Conservation (phyloP, 64 coral and sea anemone genomes). For the Anthopleura sola region DNA sequence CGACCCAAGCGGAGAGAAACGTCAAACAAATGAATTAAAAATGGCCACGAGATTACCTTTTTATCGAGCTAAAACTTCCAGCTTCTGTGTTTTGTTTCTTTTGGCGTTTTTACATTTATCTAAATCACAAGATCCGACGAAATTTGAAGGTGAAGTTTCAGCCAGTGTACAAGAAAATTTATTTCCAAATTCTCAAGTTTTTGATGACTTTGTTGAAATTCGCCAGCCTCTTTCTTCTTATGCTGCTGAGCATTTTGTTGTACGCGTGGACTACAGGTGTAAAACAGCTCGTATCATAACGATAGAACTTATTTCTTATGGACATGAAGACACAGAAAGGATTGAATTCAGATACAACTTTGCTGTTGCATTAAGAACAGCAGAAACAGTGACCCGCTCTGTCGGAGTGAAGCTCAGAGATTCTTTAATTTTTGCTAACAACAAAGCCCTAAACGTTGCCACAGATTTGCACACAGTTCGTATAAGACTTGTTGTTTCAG, state of each 20-base stretch:
- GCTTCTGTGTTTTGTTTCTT: neutral
- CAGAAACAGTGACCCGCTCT: conserved; percentile 22
- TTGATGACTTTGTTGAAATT: conserved; percentile 75
- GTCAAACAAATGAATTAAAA: neutral
- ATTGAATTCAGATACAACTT: conserved; percentile 60
- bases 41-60: neutral
- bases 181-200: conserved; percentile 4
- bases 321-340: conserved; percentile 18
- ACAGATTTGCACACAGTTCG: conserved; percentile 74
- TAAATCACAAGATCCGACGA: neutral
- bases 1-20: neutral
- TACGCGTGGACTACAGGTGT: conserved; percentile 48
- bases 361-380: conserved; percentile 28
- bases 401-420: conserved; percentile 61
- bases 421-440: conserved; percentile 66
- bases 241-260: conserved; percentile 40
- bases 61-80: neutral
- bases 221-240: conserved; percentile 22
- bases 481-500: conserved; percentile 33
- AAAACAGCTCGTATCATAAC: conserved; percentile 56
- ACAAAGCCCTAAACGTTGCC: conserved; percentile 60
- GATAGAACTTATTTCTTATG: conserved; percentile 52
- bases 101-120: neutral
- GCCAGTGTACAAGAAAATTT: conserved; percentile 10
- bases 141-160: conserved; percentile 26